phyloP scores from a whole-genome alignment of 1,140 invertebrate species.

The Manduca sexta region DNA sequence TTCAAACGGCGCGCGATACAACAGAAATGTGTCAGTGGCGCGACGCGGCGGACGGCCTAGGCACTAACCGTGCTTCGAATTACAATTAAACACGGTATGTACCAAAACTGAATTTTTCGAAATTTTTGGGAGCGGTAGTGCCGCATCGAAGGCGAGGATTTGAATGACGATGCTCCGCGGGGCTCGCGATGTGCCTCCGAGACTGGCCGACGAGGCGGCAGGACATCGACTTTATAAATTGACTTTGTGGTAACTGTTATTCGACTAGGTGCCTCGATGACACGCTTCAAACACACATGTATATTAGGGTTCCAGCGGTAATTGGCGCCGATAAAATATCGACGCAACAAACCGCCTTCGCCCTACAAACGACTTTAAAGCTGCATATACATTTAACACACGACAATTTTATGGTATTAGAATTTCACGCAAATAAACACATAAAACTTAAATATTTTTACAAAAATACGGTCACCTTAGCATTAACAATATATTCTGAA shows the following conservation, averaged over 20 bases:
- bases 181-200: conserved; percentile 39
- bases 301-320: not conserved
- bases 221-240: conserved; percentile 70
- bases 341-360: no score
- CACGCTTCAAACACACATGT: not conserved
- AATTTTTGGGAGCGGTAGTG: conserved; percentile 50
- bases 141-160: conserved; percentile 36
- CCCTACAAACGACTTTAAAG: no score
- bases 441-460: no score
- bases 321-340: no score
- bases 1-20: conserved; percentile 62
- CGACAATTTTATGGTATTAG: no score
- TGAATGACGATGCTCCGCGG: conserved; percentile 44
- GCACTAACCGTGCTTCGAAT: conserved; percentile 49
- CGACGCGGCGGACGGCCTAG: conserved; percentile 59
- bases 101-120: conserved; percentile 48
- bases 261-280: conserved; percentile 21
- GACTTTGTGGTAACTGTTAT: conserved; percentile 60
- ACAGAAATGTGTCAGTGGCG: conserved; percentile 70
- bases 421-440: no score
- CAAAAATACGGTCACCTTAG: no score
- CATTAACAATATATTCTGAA: no score
- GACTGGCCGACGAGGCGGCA: conserved; percentile 55
- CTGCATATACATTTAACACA: no score
- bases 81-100: conserved; percentile 29